These are phyloP conservation scores for Phymatocera aterrima DNA, from an alignment of 2,888 invertebrate genomes.

Conservation along the genomic window DNA sequence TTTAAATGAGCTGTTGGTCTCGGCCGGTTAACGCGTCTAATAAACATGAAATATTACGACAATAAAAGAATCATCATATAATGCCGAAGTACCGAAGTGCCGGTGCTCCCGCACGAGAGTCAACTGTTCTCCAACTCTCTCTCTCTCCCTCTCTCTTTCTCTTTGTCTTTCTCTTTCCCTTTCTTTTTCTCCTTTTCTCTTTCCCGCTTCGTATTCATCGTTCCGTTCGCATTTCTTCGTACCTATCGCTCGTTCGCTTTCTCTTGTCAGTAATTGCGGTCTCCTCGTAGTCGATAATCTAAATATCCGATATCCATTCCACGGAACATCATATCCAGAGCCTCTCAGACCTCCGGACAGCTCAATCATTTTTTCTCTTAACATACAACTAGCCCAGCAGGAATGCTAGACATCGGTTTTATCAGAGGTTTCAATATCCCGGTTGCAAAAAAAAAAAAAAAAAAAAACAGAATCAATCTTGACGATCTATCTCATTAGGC, in stretches of 20 bases:
- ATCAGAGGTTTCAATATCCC: neutral
- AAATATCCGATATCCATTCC: neutral
- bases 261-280: neutral
- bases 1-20: slow-evolving; percentile 61
- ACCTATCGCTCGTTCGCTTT: neutral
- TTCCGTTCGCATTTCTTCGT: neutral
- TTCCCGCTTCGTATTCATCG: too few species aligned
- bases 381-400: neutral
- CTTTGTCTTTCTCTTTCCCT: neutral
- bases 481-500: slow-evolving; percentile 45
- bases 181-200: neutral
- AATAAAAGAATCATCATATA: slow-evolving; percentile 60
- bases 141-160: neutral
- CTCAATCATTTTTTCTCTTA: too few species aligned
- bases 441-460: neutral
- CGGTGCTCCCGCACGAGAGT: slow-evolving; percentile 42
- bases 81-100: slow-evolving; percentile 45
- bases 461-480: too few species aligned
- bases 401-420: neutral
- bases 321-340: too few species aligned
- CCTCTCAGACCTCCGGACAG: too few species aligned
- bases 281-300: neutral
- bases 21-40: slow-evolving; percentile 58
- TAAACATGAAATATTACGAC: slow-evolving; percentile 64
- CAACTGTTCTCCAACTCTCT: slow-evolving; percentile 10